Base-by-base conservation (phyloP, 2,888 invertebrate species). In the Drosophila phalerata region DNA sequence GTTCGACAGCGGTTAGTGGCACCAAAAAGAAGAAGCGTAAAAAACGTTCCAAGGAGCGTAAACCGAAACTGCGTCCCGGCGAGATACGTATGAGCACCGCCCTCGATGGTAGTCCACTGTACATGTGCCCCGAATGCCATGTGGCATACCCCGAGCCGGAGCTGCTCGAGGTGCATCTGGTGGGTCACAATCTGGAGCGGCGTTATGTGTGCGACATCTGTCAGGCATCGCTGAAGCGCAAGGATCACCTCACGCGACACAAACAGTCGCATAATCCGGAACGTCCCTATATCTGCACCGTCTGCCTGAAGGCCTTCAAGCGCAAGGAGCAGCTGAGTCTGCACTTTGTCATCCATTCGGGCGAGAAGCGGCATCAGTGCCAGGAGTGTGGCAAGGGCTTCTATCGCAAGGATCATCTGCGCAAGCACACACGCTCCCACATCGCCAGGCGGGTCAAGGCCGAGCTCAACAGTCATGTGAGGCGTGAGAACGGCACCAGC, bases 221-320 rank as follows among this genome's bases (percentile, higher is more conserved):
- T 90, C 97, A 97, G 75, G 97, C 97, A 8, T 97, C 97, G 0
- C 92, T 97, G 6, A 97, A 97, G 90, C 95, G 97, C 40, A 97
- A 97, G 90, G 97, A 97, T 92, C 97, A 97, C 90, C 92, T 97
- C 67, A 97, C 97, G 3, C 95, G 97, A 0, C 97, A 97, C 93
- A 97, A 97, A 91, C 97, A 97, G 91, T 96, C 96, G 48, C 97
- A 97, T 93, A 97, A 97, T 93, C 97, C 97, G 0, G 97, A 97
- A 90, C 94, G 97, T 64, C 97, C 97, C 9, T 97, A 96, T 92
- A 96, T 96, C 8, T 97, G 97, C 93, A 95, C 96, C 10, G 96
- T 97, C 32, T 97, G 97, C 88, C 93, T 97, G 71, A 97, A 97
- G 90, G 96, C 97, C 0, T 97, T 97, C 93, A 97, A 97, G 88